Conservation (phyloP, 2,113 vertebrate genomes). For the Phoxinus phoxinus region DNA sequence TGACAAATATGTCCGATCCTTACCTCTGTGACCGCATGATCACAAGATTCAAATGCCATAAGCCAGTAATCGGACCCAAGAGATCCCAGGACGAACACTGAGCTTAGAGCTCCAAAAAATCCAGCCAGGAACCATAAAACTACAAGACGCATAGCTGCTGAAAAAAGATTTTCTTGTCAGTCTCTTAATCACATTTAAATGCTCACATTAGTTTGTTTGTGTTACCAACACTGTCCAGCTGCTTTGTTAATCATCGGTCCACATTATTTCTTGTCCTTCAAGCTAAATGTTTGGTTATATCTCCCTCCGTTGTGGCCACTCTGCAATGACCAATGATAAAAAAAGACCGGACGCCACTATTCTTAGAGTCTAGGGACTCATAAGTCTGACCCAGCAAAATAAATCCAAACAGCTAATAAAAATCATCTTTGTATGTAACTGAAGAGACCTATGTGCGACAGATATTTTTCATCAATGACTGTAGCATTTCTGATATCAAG, state of each 20-base stretch:
- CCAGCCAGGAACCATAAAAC: conserved; percentile 83
- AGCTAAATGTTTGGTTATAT: neutral
- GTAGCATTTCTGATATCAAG: neutral
- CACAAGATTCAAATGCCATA: conserved; percentile 81
- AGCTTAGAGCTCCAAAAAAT: conserved; percentile 82
- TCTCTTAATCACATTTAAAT: neutral
- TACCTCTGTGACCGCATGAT: conserved; percentile 43
- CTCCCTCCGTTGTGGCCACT: neutral
- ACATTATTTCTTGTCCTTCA: conserved; percentile 19
- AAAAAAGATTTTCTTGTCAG: conserved; percentile 1
- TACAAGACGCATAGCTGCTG: conserved; percentile 74
- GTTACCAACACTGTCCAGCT: neutral
- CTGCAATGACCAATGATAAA: neutral
- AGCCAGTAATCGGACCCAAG: conserved; percentile 89
- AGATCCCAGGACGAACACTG: conserved; percentile 80
- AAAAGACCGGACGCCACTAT: conserved; percentile 7
- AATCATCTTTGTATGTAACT: neutral
- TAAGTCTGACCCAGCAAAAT: conserved; percentile 2
- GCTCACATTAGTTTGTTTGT: neutral
- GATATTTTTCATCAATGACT: neutral
- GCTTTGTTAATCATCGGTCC: neutral
- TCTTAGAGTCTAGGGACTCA: conserved; percentile 9
- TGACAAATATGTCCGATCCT: neutral
- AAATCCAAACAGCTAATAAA: conserved; percentile 14
- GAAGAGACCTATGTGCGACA: neutral